Base-by-base conservation (phyloP, 1,140 invertebrate species). In the Drosophila neocordata region DNA sequence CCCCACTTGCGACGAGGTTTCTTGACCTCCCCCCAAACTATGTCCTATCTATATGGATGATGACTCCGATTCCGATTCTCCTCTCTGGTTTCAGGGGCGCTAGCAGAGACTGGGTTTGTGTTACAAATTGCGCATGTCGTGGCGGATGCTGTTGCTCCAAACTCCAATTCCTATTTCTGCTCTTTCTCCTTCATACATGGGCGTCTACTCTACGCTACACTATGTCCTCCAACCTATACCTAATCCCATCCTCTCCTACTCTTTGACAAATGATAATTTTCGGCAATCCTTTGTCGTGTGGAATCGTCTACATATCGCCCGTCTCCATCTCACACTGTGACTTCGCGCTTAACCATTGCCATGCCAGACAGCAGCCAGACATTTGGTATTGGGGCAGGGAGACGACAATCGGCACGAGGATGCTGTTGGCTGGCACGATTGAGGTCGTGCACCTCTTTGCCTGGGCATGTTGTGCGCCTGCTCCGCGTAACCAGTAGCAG, bases 51-150 rank as follows among this genome's bases (percentile, higher is more conserved):
- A 48, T 48, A 35, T 68, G 65, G 44, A 59, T 63, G 58, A 58
- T 60, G 51, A 55, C 53, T 44, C 18, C 48, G 44, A 13, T 22
- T 15, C n/a, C 7, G 15, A 41, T 35, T 41, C 18, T n/a, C 51
- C 58, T 27, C 72, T 68, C 56, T 79, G 73, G 69, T 77, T 82
- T 88, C 82, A 65, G 69, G 83, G 83, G 83, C 76, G 83, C 79
- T 65, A 64, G 64, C 82, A 91, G 89, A 91, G 90, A 89, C 89
- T 91, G 90, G 89, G 90, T 91, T 85, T 91, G 85, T 91, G 90
- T 91, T 91, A 91, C 89, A 91, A 91, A 91, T 91, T 91, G 90
- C 90, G 90, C 90, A 91, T 91, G 89, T 85, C 89, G 89, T 83
- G 80, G 65, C 61, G 65, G 41, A 48, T 73, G 60, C 67, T 82